A percentile compares a stretch with the other conserved stretches of the same genome.
phyloP scores from a whole-genome alignment of 2,888 invertebrate genomes.

The Neoitamus cyanurus region DNA sequence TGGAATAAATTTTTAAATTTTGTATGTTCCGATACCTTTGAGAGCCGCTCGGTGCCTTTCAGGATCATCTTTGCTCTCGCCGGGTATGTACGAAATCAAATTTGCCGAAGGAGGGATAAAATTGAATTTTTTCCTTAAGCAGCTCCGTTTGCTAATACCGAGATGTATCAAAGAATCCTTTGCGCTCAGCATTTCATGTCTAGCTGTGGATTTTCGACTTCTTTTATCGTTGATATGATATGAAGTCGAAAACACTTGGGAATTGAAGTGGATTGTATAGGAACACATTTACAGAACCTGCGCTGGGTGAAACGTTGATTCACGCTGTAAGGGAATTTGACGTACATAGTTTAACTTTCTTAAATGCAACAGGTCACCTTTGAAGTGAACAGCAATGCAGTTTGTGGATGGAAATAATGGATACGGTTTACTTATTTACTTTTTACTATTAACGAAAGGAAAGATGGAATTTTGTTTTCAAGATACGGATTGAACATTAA shows the following conservation, averaged over 20 bases:
- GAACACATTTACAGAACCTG: not conserved
- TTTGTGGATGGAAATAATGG: not conserved
- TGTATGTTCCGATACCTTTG: constrained; percentile 21
- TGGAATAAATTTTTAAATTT: constrained; percentile 21
- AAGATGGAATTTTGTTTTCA: no score
- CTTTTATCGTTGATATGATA: constrained; percentile 30
- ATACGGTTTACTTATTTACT: no score
- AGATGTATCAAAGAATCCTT: constrained; percentile 11
- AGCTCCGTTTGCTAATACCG: constrained; percentile 28
- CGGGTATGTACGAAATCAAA: constrained; percentile 12
- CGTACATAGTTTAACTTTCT: not conserved
- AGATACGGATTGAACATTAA: no score
- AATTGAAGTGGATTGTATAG: constrained; percentile 7
- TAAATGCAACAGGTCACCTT: not conserved
- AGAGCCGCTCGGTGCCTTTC: not conserved
- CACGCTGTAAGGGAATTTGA: not conserved
- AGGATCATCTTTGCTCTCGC: not conserved
- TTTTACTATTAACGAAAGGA: no score
- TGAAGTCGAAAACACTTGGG: not conserved
- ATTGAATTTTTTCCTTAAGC: constrained; percentile 32
- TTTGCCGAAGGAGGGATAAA: constrained; percentile 11
- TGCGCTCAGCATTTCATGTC: not conserved
- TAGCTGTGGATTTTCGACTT: constrained; percentile 18
- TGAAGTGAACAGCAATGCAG: not conserved
- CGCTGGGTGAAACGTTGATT: not conserved